Conservation (phyloP, 1,140 invertebrate species). For the Globodera rostochiensis region DNA sequence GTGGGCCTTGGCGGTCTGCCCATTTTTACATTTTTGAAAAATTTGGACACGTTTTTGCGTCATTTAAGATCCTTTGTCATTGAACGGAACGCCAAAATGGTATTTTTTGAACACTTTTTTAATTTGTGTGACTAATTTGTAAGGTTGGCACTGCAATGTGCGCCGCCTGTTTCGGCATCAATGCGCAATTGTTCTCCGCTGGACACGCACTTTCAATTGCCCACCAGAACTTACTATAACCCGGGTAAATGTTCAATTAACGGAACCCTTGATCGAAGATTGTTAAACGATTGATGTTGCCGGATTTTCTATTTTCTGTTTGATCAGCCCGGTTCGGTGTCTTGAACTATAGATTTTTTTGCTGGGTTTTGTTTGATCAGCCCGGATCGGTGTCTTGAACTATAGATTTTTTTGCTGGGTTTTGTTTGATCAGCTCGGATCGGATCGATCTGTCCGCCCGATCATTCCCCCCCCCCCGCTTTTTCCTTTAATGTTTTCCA, state of each 20-base stretch:
- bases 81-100: slow-evolving; percentile 70
- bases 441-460: too few species aligned
- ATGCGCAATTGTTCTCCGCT: background rate
- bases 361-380: too few species aligned
- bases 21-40: slow-evolving; percentile 66
- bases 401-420: too few species aligned
- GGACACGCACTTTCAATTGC: background rate
- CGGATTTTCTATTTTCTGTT: too few species aligned
- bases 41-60: slow-evolving; percentile 17
- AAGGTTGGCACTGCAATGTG: slow-evolving; percentile 67
- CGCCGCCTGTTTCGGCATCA: slow-evolving; percentile 38
- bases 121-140: background rate
- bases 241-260: slow-evolving; percentile 1
- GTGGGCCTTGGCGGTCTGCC: slow-evolving; percentile 72
- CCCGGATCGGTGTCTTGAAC: too few species aligned
- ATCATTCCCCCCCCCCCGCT: too few species aligned
- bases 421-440: too few species aligned
- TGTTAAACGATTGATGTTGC: too few species aligned
- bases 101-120: background rate
- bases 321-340: too few species aligned
- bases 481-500: background rate
- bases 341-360: too few species aligned
- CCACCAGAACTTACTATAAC: background rate
- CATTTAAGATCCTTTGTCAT: slow-evolving; percentile 44
- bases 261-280: background rate